Evolutionary conservation across 2,113 vertebrate genomes (phyloP).

Genomic region (Osmerus mordax): DNA sequence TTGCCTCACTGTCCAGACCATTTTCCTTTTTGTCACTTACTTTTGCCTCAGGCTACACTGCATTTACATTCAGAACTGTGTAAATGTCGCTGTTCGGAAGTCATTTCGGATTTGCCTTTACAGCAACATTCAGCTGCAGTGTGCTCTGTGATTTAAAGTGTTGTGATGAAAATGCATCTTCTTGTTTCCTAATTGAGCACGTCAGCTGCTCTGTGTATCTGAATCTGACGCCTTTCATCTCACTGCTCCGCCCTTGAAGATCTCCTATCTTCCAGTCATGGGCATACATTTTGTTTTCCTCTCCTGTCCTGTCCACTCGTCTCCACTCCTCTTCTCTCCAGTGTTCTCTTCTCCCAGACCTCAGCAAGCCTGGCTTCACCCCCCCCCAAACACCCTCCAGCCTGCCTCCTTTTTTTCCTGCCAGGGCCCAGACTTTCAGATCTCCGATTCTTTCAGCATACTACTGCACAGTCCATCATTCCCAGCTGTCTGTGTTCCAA

Average conservation of each 20-base stretch:
- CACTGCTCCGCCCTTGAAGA: conserved; percentile 12
- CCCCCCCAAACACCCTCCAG: neutral
- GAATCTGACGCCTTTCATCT: conserved; percentile 52
- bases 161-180: conserved; percentile 41
- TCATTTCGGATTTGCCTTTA: neutral
- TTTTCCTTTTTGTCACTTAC: too few species aligned
- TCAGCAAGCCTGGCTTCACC: neutral
- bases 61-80: neutral
- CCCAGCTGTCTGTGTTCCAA: too few species aligned
- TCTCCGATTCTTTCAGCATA: neutral
- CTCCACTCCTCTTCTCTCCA: neutral
- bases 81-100: neutral
- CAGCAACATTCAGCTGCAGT: neutral
- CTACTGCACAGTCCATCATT: neutral
- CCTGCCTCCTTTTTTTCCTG: too few species aligned
- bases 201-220: conserved; percentile 17
- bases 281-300: neutral
- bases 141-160: conserved; percentile 35
- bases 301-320: neutral
- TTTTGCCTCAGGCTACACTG: too few species aligned
- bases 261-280: conserved; percentile 10
- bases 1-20: neutral
- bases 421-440: too few species aligned
- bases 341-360: conserved; percentile 11
- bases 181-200: conserved; percentile 3